These are phyloP conservation scores for fruit fly (Drosophila melanogaster) DNA, from an alignment of 1,140 invertebrate genomes.

Conservation along the genomic window Release_6_plus_ISO1_MT NT_033777.3:7368501-7369000, in stretches of 20 bases:
- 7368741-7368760: conserved; percentile 1
- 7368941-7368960: conserved; percentile 11
- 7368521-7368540: background rate
- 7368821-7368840: background rate
- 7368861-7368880: background rate
- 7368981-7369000: conserved; percentile 10
- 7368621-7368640: background rate
- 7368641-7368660: background rate
- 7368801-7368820: background rate
- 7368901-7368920: background rate
- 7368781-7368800: conserved; percentile 1
- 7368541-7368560: background rate
- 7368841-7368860: conserved; percentile 8
- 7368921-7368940: conserved; percentile 8
- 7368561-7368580: no score
- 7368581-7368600: no score
- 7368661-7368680: background rate
- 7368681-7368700: background rate
- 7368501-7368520: conserved; percentile 17
- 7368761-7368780: background rate
- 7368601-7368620: no score
- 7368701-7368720: background rate
- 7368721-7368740: background rate
- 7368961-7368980: background rate
- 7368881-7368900: background rate